Conservation (phyloP, 1,140 invertebrate genomes). For the Alviniconcha marisindica region DNA sequence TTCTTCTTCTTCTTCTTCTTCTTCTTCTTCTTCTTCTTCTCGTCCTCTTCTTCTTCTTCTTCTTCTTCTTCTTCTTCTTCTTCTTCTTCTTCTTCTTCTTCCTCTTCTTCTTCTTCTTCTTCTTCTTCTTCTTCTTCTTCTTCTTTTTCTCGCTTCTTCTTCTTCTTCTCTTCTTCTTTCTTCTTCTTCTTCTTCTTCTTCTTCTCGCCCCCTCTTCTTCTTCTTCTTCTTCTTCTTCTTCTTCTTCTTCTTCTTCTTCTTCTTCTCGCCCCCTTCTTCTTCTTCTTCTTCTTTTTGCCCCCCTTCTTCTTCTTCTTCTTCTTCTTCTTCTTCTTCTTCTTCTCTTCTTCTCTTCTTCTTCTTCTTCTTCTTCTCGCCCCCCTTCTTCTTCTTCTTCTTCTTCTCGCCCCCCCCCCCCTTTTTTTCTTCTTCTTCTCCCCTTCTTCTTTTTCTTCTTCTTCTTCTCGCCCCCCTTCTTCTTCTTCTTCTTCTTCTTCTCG, state of each 20-base stretch:
- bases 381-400: too few species aligned
- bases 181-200: not conserved
- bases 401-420: not conserved
- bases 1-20: not conserved
- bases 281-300: not conserved
- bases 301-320: not conserved
- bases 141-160: not conserved
- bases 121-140: not conserved
- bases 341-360: not conserved
- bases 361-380: constrained; percentile 1
- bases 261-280: not conserved
- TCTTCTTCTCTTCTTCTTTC: not conserved
- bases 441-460: too few species aligned
- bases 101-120: not conserved
- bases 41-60: not conserved
- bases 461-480: too few species aligned
- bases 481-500: too few species aligned
- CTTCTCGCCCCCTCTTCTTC: not conserved
- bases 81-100: too few species aligned
- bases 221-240: constrained; percentile 1
- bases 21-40: not conserved
- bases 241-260: not conserved
- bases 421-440: too few species aligned
- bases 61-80: too few species aligned
- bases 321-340: not conserved